Evolutionary conservation across 2,888 invertebrate species (phyloP).

Genomic region (Luffia ferchaultella): DNA sequence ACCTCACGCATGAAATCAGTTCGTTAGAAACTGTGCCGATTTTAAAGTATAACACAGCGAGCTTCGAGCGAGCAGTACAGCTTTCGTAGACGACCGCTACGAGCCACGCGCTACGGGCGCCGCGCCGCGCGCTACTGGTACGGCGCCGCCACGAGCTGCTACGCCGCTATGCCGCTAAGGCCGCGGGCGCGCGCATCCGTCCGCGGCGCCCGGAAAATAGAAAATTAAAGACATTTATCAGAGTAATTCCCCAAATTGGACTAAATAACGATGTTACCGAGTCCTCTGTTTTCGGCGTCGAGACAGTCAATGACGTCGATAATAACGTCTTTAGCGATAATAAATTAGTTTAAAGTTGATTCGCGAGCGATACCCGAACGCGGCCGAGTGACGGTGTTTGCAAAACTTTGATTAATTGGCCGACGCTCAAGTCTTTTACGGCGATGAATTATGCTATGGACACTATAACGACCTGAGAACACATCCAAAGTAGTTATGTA

Average conservation of each 20-base stretch:
- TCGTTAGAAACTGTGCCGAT: background rate
- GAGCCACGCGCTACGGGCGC: background rate
- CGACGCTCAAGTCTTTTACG: too few relatives aligned
- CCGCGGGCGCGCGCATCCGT: constrained; percentile 51
- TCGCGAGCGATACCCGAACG: background rate
- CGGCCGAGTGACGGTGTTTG: too few relatives aligned
- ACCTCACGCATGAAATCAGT: background rate
- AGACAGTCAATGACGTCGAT: constrained; percentile 31
- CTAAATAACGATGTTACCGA: constrained; percentile 54
- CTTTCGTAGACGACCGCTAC: background rate
- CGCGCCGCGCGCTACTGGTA: background rate
- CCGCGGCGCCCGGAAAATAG: constrained; percentile 28
- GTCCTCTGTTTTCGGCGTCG: constrained; percentile 26
- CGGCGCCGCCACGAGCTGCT: background rate
- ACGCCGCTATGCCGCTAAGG: background rate
- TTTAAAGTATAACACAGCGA: too few relatives aligned
- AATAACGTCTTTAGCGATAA: constrained; percentile 38
- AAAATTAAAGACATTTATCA: constrained; percentile 62
- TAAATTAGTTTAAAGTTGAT: constrained; percentile 43
- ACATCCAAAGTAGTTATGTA: too few relatives aligned
- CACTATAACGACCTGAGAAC: too few relatives aligned
- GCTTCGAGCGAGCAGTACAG: too few relatives aligned
- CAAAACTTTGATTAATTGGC: too few relatives aligned
- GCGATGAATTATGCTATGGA: too few relatives aligned
- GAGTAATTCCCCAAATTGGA: constrained; percentile 59